A percentile compares a stretch with the other conserved stretches of the same genome.
Conservation (phyloP, 2,888 invertebrate species). For the Pachydiplax longipennis region DNA sequence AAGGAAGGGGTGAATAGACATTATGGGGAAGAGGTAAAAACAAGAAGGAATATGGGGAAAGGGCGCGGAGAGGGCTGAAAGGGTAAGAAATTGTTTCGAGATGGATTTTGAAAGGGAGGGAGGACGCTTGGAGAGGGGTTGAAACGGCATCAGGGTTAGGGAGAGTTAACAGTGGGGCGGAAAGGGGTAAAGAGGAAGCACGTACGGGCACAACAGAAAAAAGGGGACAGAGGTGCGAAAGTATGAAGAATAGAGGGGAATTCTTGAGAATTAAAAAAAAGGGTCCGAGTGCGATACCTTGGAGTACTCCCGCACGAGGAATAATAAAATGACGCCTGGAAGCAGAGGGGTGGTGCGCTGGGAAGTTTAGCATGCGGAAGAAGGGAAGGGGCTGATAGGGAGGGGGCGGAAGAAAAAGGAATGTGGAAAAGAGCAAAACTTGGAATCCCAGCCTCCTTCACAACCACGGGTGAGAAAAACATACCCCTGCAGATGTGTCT, state of each 20-base stretch:
- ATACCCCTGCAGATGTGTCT: neutral
- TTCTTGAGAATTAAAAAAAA: neutral
- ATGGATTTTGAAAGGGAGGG: neutral
- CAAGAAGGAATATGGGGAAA: neutral
- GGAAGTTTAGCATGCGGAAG: neutral
- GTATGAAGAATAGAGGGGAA: neutral
- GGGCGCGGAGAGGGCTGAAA: neutral
- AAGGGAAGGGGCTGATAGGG: neutral
- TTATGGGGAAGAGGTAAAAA: neutral
- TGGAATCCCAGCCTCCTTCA: neutral
- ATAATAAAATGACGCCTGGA: neutral
- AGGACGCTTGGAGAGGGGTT: neutral
- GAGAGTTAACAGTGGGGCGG: neutral
- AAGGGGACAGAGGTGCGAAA: neutral
- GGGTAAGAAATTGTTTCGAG: constrained; percentile 1
- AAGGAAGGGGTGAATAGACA: neutral
- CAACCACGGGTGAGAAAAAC: neutral
- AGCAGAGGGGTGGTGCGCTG: neutral
- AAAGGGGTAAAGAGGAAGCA: neutral
- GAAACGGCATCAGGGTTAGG: neutral
- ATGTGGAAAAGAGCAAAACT: neutral
- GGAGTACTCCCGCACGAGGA: neutral
- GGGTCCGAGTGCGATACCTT: neutral
- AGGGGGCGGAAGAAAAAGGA: neutral
- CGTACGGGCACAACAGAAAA: neutral